Conservation (phyloP, 2,888 invertebrate species). For the Melinopterus prodromus region DNA sequence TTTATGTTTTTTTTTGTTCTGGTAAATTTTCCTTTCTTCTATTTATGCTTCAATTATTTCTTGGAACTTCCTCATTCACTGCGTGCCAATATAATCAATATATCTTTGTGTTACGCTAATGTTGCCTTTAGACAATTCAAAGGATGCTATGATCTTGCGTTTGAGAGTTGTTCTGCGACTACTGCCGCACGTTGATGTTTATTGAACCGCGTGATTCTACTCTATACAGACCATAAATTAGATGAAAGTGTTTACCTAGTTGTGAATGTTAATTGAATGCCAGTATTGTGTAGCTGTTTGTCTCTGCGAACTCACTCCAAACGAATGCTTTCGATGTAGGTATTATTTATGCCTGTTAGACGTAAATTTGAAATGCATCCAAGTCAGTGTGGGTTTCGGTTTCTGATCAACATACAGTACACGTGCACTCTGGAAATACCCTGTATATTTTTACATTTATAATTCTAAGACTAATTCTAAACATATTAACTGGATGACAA, state of each 20-base stretch:
- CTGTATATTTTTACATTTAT: no score
- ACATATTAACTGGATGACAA: no score
- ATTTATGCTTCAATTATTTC: not conserved
- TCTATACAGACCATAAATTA: not conserved
- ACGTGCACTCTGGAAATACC: no score
- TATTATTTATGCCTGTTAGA: no score
- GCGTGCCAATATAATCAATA: not conserved
- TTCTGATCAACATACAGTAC: no score
- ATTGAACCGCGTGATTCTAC: not conserved
- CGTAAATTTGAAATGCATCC: no score
- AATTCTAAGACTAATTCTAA: no score
- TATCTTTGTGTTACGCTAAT: not conserved
- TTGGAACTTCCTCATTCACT: not conserved
- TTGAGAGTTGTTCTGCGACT: not conserved
- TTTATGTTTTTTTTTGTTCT: not conserved
- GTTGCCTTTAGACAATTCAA: not conserved
- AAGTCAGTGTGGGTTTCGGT: no score
- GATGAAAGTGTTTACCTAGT: not conserved
- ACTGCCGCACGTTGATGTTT: not conserved
- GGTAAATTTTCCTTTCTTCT: not conserved
- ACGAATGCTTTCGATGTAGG: no score
- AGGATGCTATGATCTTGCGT: not conserved
- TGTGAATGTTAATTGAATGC: not conserved
- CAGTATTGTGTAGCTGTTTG: no score
- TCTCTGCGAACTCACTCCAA: no score